Percentiles rank a stretch among this genome's conserved stretches.
Conservation (phyloP, 2,888 invertebrate species). For the Crioceris asparagi region DNA sequence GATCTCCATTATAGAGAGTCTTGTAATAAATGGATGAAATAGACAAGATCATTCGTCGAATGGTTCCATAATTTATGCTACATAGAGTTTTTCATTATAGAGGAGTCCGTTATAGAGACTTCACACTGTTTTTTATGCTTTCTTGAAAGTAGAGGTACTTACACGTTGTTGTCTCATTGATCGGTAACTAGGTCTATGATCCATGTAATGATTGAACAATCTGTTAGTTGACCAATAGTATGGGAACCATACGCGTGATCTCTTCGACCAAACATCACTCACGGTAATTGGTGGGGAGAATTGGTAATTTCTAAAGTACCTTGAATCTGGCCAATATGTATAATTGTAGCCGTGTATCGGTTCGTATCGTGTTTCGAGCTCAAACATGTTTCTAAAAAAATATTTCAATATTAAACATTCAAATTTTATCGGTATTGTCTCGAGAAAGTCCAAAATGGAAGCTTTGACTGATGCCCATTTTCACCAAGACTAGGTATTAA, state of each 20-base stretch:
- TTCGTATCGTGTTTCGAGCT: constrained; percentile 23
- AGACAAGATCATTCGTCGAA: too few relatives aligned
- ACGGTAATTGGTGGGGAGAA: constrained; percentile 23
- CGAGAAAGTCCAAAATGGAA: too few relatives aligned
- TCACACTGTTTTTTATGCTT: too few relatives aligned
- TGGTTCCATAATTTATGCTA: too few relatives aligned
- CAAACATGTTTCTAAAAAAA: constrained; percentile 11
- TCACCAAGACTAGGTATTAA: too few relatives aligned
- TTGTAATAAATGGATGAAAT: too few relatives aligned
- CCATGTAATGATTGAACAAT: constrained; percentile 24
- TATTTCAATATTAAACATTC: too few relatives aligned
- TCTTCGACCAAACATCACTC: constrained; percentile 22
- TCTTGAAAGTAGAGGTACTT: constrained; percentile 19
- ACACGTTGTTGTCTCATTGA: constrained; percentile 28
- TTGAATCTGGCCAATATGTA: constrained; percentile 25
- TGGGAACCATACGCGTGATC: constrained; percentile 25
- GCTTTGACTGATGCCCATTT: too few relatives aligned
- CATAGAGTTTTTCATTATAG: too few relatives aligned
- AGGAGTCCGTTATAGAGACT: too few relatives aligned
- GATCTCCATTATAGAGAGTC: too few relatives aligned
- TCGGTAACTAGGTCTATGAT: constrained; percentile 24
- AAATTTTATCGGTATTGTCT: too few relatives aligned
- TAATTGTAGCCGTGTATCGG: constrained; percentile 24
- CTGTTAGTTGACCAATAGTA: constrained; percentile 26
- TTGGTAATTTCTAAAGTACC: constrained; percentile 24